A percentile compares a stretch with the other conserved stretches of the same genome.
These are phyloP conservation scores for Bacillus rossius DNA, from an alignment of 1,140 invertebrate species.

Conservation along the genomic window DNA sequence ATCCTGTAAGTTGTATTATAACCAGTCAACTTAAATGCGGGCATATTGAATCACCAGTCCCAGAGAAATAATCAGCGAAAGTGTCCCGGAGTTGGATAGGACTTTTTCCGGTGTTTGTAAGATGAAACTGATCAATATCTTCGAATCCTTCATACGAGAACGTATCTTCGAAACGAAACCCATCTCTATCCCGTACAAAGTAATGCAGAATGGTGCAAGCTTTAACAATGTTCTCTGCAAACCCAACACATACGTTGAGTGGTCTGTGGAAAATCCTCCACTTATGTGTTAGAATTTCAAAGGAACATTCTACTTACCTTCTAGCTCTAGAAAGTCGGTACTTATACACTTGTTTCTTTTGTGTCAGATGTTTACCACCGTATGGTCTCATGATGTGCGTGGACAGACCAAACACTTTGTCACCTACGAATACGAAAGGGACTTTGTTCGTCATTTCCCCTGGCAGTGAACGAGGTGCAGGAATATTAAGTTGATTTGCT, in stretches of 20 bases:
- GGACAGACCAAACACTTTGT: conserved; percentile 30
- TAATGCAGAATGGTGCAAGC: conserved; percentile 28
- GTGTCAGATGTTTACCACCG: conserved; percentile 9
- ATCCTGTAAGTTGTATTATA: too few species aligned
- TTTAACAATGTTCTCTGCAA: conserved; percentile 26
- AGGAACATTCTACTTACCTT: conserved; percentile 29
- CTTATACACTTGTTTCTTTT: conserved; percentile 28
- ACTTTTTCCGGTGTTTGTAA: too few species aligned
- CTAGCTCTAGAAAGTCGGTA: conserved; percentile 31
- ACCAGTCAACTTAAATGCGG: too few species aligned
- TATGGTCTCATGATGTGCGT: conserved; percentile 22
- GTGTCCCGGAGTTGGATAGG: too few species aligned
- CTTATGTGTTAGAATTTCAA: conserved; percentile 33
- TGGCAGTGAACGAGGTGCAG: conserved; percentile 15
- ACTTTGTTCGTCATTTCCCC: conserved; percentile 16
- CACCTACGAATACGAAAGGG: conserved; percentile 21
- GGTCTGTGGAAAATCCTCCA: conserved; percentile 31
- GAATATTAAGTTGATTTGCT: conserved; percentile 17
- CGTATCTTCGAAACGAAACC: too few species aligned
- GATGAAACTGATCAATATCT: too few species aligned
- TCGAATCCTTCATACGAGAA: too few species aligned
- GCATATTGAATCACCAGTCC: too few species aligned
- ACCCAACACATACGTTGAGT: conserved; percentile 20
- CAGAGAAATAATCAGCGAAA: too few species aligned
- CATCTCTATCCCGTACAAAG: conserved; percentile 18